phyloP scores from a whole-genome alignment of 2,797 vertebrate species.

The Phalloptychus januarius region DNA sequence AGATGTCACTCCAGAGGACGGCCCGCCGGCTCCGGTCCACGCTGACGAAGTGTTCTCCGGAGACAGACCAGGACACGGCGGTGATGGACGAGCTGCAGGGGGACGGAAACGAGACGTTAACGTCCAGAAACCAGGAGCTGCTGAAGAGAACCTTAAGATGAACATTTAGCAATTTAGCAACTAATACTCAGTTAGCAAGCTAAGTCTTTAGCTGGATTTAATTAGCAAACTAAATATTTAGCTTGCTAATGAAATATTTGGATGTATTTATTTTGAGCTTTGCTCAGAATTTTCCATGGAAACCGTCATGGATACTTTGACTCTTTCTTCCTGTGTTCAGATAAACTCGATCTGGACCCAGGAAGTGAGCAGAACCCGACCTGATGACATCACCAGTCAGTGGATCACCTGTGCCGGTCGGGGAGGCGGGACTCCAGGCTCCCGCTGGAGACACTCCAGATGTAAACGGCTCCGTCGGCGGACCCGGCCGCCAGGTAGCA shows the following conservation, averaged over 20 bases:
- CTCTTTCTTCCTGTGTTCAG: not conserved
- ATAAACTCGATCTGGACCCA: not conserved
- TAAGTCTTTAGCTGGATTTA: too few relatives aligned
- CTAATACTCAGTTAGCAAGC: too few relatives aligned
- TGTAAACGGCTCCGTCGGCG: constrained; percentile 83
- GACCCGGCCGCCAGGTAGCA: constrained; percentile 84
- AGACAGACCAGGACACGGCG: constrained; percentile 87
- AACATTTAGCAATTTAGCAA: too few relatives aligned
- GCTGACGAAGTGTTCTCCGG: constrained; percentile 84
- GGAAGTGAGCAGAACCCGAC: not conserved
- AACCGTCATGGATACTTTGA: too few relatives aligned
- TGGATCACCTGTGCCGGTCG: constrained; percentile 83
- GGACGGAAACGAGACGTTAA: not conserved
- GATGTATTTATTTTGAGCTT: too few relatives aligned
- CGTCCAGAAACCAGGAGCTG: not conserved
- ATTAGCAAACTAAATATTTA: too few relatives aligned
- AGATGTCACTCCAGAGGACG: constrained; percentile 86
- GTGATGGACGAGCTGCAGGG: constrained; percentile 81
- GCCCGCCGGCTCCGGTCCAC: constrained; percentile 85
- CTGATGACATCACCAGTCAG: not conserved
- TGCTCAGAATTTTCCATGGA: too few relatives aligned
- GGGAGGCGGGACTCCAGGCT: constrained; percentile 81
- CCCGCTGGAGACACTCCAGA: constrained; percentile 85
- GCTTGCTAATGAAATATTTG: too few relatives aligned
- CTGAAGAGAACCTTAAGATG: too few relatives aligned